Conservation (phyloP, 23 tunicate genomes). For the Styela clava region DNA sequence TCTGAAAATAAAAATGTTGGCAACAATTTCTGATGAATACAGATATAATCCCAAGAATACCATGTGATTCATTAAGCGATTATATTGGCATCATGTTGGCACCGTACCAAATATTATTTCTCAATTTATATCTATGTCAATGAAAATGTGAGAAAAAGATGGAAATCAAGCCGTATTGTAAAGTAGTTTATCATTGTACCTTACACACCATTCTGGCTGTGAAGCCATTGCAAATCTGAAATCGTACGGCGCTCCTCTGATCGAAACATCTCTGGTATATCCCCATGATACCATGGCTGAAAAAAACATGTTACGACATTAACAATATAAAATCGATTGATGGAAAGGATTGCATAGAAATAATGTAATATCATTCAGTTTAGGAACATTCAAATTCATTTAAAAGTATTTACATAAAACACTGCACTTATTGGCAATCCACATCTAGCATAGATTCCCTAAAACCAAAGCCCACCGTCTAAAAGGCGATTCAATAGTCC, state of each 20-base stretch:
- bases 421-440: too few relatives aligned
- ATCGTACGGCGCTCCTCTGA: constrained; percentile 77
- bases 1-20: constrained; percentile 23
- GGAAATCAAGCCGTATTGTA: neutral
- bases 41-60: too few relatives aligned
- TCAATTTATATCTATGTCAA: neutral
- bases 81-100: too few relatives aligned
- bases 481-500: too few relatives aligned
- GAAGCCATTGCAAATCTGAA: constrained; percentile 68
- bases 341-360: too few relatives aligned
- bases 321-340: neutral
- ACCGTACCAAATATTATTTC: too few relatives aligned
- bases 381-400: neutral
- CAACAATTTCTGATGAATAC: too few relatives aligned
- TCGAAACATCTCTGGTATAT: constrained; percentile 44
- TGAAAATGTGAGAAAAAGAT: neutral
- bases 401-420: neutral
- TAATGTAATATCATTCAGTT: neutral
- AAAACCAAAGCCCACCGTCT: too few relatives aligned
- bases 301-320: constrained; percentile 6
- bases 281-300: constrained; percentile 42
- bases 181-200: neutral
- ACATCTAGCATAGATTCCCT: too few relatives aligned
- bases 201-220: constrained; percentile 31
- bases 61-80: too few relatives aligned